These are phyloP conservation scores for Allygus modestus DNA, from an alignment of 2,888 invertebrate species.

Conservation along the genomic window DNA sequence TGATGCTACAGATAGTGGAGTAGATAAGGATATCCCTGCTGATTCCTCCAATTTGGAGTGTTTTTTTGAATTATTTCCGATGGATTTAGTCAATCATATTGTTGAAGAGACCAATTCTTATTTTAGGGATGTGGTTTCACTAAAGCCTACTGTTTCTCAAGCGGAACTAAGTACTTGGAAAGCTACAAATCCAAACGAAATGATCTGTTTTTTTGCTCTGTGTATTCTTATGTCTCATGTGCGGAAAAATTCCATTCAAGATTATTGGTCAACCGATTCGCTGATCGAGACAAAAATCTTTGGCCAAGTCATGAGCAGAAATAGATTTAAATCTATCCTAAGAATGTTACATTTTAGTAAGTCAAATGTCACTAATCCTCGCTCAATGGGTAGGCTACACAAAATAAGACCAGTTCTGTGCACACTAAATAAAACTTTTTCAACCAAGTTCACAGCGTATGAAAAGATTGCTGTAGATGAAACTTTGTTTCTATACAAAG, in stretches of 20 bases:
- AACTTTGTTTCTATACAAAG: conserved; percentile 8
- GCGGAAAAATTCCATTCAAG: not conserved
- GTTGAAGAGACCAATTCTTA: not conserved
- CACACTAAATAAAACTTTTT: not conserved
- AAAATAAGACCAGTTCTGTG: conserved; percentile 4
- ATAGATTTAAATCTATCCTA: not conserved
- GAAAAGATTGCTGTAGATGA: conserved; percentile 2
- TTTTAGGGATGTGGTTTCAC: not conserved
- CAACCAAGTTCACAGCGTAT: not conserved
- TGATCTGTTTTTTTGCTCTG: not conserved
- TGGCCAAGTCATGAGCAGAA: not conserved
- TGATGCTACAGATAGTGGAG: not conserved
- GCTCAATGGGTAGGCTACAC: not conserved
- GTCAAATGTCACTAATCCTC: not conserved
- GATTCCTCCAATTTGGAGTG: not conserved
- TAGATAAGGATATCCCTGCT: not conserved
- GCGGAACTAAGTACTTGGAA: not conserved
- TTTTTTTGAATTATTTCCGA: not conserved
- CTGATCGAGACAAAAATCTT: conserved; percentile 14
- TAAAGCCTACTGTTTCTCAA: not conserved
- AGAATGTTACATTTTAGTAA: not conserved
- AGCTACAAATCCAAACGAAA: not conserved
- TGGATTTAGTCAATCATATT: conserved; percentile 4
- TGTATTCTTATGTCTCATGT: conserved; percentile 33
- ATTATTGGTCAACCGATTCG: conserved; percentile 1